Evolutionary conservation across 2,888 invertebrate genomes (phyloP).

Genomic region (Gymnoscelis rufifasciata): DNA sequence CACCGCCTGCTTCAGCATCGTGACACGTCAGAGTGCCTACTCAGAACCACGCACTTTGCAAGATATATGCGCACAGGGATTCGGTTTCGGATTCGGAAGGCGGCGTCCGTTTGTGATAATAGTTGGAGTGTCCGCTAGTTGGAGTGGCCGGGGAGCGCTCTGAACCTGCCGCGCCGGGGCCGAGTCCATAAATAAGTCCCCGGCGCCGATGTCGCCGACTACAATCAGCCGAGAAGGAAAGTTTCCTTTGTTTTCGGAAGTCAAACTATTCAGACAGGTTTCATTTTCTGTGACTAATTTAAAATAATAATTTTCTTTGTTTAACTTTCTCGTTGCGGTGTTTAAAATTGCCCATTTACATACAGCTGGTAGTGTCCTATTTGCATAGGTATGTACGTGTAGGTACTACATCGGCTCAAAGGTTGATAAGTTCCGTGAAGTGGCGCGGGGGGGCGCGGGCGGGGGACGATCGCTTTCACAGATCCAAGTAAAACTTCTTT

Average conservation of each 20-base stretch:
- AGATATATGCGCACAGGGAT: no score
- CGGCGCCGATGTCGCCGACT: constrained; percentile 39
- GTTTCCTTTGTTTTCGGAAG: constrained; percentile 65
- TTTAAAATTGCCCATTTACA: constrained; percentile 52
- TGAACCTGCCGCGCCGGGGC: constrained; percentile 43
- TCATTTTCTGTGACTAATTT: constrained; percentile 65
- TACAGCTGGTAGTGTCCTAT: constrained; percentile 46
- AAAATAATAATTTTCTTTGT: constrained; percentile 60
- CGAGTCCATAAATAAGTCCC: constrained; percentile 59
- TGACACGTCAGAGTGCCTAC: constrained; percentile 1
- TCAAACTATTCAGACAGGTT: constrained; percentile 59
- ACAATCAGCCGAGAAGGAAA: constrained; percentile 60
- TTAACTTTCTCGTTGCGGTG: constrained; percentile 40
- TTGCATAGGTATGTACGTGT: constrained; percentile 28
- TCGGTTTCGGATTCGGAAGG: constrained; percentile 1
- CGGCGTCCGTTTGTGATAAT: not conserved
- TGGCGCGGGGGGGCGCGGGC: not conserved
- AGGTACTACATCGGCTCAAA: constrained; percentile 15
- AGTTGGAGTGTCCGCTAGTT: no score
- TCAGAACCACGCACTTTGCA: no score
- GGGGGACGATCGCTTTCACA: not conserved
- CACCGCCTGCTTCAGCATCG: constrained; percentile 47
- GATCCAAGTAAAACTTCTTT: constrained; percentile 7
- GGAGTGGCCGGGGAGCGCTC: no score
- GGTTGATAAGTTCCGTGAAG: not conserved